Conservation (phyloP, 1,140 invertebrate genomes). For the Cecropterus lyciades region DNA sequence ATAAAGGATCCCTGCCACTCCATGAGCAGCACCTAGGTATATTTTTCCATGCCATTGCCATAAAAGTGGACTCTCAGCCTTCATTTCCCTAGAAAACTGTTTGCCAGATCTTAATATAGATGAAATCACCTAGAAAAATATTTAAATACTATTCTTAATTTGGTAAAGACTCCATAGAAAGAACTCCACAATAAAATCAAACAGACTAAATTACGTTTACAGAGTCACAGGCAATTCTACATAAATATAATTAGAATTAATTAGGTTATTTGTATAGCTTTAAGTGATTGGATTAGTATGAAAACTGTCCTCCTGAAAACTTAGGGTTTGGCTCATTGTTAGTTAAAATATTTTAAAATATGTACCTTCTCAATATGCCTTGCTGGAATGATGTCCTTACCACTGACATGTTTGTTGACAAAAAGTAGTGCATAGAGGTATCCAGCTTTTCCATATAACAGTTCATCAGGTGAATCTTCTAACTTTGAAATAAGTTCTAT, state of each 20-base stretch:
- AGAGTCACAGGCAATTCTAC: no score
- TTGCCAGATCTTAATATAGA: conserved; percentile 89
- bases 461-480: conserved; percentile 90
- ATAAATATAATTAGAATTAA: no score
- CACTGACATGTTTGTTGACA: conserved; percentile 86
- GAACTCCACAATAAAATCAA: no score
- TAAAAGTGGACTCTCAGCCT: conserved; percentile 87
- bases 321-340: no score
- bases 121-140: conserved; percentile 84
- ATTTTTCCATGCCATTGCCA: conserved; percentile 95
- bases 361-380: conserved; percentile 75
- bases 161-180: no score
- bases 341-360: not conserved
- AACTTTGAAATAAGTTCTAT: conserved; percentile 82
- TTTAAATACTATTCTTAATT: no score
- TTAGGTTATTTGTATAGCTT: no score
- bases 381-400: conserved; percentile 62
- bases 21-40: conserved; percentile 96
- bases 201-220: no score
- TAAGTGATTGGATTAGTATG: no score
- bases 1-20: conserved; percentile 93
- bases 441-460: conserved; percentile 93
- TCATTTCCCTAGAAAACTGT: conserved; percentile 80
- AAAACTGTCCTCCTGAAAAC: no score
- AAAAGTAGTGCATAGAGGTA: conserved; percentile 92